Evolutionary conservation across 2,888 invertebrate species (phyloP).

Genomic region (Automeris io): DNA sequence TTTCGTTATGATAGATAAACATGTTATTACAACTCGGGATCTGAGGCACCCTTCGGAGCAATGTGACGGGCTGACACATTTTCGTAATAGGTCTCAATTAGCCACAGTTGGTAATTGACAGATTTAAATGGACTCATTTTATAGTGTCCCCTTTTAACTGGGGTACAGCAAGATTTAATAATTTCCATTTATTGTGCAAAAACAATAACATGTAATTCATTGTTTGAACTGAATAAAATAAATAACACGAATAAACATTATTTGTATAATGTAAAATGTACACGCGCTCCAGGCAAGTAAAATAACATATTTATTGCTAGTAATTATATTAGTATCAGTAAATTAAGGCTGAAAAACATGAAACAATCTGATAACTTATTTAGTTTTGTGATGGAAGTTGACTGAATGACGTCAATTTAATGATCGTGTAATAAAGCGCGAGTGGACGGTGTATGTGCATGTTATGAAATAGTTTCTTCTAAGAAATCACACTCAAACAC

Average conservation of each 20-base stretch:
- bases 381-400: conserved; percentile 53
- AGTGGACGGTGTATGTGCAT: conserved; percentile 7
- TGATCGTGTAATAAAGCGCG: conserved; percentile 16
- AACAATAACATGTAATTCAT: conserved; percentile 37
- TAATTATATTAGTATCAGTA: no score
- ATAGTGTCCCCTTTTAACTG: conserved; percentile 23
- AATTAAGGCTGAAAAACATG: no score
- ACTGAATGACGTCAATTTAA: conserved; percentile 63
- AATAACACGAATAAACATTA: not conserved
- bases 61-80: conserved; percentile 59
- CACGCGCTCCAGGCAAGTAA: not conserved
- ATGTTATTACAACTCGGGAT: no score
- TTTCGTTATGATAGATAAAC: no score
- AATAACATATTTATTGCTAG: no score
- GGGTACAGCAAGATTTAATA: conserved; percentile 25
- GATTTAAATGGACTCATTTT: conserved; percentile 23
- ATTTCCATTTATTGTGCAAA: conserved; percentile 28
- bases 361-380: conserved; percentile 25
- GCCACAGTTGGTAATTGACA: conserved; percentile 42
- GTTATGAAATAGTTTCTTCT: not conserved
- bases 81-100: conserved; percentile 66
- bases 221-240: not conserved
- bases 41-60: conserved; percentile 42
- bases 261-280: not conserved
- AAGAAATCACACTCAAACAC: not conserved